phyloP scores from a whole-genome alignment of 2,888 invertebrate genomes.

The Pristionchus japonicus region DNA sequence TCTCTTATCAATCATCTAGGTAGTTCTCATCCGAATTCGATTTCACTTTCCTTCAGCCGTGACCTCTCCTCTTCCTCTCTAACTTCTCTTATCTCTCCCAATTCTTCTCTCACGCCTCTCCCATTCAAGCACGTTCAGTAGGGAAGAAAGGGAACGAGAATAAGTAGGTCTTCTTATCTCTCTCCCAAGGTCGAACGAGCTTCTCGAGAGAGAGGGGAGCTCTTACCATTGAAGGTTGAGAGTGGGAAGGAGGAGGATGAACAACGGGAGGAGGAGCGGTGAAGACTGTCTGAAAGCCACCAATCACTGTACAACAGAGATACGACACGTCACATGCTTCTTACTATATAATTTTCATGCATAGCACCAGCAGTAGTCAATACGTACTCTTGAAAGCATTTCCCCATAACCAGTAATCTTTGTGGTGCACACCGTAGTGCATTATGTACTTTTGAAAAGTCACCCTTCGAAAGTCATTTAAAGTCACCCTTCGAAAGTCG shows the following conservation, averaged over 20 bases:
- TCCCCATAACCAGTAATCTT: too few relatives aligned
- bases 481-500: background rate
- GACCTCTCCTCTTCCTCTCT: slow-evolving; percentile 29
- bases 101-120: slow-evolving; percentile 23
- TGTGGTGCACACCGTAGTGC: too few relatives aligned
- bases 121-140: slow-evolving; percentile 37
- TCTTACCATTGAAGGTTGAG: slow-evolving; percentile 38
- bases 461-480: background rate
- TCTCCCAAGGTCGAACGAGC: slow-evolving; percentile 29
- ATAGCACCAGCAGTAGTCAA: background rate
- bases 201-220: slow-evolving; percentile 7
- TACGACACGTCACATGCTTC: background rate
- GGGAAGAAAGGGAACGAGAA: slow-evolving; percentile 36
- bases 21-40: background rate
- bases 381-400: background rate
- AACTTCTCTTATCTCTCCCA: background rate
- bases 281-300: slow-evolving; percentile 61
- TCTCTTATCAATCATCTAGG: background rate
- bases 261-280: slow-evolving; percentile 49
- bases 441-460: too few relatives aligned
- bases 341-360: background rate
- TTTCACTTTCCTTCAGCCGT: slow-evolving; percentile 24
- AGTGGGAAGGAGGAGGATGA: slow-evolving; percentile 44
- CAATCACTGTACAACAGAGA: slow-evolving; percentile 50
- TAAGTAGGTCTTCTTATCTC: slow-evolving; percentile 31